Evolutionary conservation across 2,797 vertebrate genomes (phyloP), one percentile per base, ranked within the genome.

Genomic region (Cossypha caffra): DNA sequence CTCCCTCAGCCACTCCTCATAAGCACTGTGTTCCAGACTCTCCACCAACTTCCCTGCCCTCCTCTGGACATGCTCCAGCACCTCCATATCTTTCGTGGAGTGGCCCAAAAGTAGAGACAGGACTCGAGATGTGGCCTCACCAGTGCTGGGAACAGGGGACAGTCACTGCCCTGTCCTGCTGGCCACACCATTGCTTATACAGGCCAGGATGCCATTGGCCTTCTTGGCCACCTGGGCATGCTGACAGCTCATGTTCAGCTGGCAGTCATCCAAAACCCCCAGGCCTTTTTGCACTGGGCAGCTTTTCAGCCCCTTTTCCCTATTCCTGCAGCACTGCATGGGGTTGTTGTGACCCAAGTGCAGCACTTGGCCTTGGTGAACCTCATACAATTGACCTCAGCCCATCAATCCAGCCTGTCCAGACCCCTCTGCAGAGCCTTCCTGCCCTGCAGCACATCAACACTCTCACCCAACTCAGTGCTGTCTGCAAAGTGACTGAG

Each of bases 301-400:
- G 25, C 5, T 26, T 54, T 54, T 43, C 52, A 88, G 31, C 29
- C 21, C 31, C 33, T 61, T 16, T 12, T 28, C 31, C 21, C 26
- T 19, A 35, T 4, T 17, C 14, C 62, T 51, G 24, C 28, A 69
- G 45, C 0, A 0, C 1, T 48, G 35, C 26, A 2, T 6, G 31
- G 31, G 15, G 12, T 9, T 55, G 51, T 31, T 59, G 16, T 12
- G 55, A 63, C 10, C 10, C 16, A 86, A 18, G 10, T 3, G 5
- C 33, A 0, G 26, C 31, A 24, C 28, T 24, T 15, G 11, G 43
- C 31, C 16, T 43, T 54, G 14, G 21, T 63, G 25, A 73, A 50
- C 3, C 14, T 57, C 25, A 42, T 2, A 43, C 9, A 19, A 1
- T 0, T 15, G 4, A 13, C 18, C 24, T 57, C 3, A 1, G 52